Conservation (phyloP, 2,797 vertebrate species). For the Takifugu ocellatus region DNA sequence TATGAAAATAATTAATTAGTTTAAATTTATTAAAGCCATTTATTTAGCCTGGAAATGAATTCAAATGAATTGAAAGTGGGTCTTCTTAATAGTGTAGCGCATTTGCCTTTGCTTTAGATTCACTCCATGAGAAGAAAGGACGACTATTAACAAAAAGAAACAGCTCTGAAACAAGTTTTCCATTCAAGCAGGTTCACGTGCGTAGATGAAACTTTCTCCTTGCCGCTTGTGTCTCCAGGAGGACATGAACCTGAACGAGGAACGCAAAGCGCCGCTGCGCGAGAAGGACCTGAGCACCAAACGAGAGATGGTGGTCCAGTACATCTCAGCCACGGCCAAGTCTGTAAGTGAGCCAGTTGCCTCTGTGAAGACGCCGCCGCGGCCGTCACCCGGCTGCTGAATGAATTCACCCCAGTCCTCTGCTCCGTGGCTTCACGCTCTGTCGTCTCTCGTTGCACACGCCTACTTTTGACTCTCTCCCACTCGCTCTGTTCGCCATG, state of each 20-base stretch:
- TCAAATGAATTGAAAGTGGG: no score
- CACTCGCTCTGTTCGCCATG: conserved; percentile 41
- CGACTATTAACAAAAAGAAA: no score
- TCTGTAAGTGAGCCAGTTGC: conserved; percentile 85
- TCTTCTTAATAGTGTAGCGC: no score
- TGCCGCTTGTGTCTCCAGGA: conserved; percentile 75
- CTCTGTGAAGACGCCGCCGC: conserved; percentile 8
- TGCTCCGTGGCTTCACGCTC: conserved; percentile 47
- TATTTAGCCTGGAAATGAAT: no score
- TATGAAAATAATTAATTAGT: no score
- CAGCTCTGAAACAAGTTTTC: no score
- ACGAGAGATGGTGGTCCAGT: conserved; percentile 97
- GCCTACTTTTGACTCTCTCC: conserved; percentile 15
- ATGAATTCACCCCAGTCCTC: conserved; percentile 61
- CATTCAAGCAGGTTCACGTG: not conserved
- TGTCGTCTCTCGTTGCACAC: conserved; percentile 38
- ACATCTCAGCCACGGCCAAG: conserved; percentile 97
- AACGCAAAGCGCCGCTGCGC: conserved; percentile 91
- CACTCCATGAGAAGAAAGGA: no score
- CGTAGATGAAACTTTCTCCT: not conserved
- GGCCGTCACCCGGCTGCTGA: conserved; percentile 28
- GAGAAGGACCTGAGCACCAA: conserved; percentile 93
- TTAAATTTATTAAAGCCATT: no score
- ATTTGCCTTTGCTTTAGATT: no score
- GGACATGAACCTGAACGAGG: conserved; percentile 99